These are phyloP conservation scores for Cygnus buccinator DNA, from an alignment of 2,113 vertebrate species.

Conservation along the genomic window DNA sequence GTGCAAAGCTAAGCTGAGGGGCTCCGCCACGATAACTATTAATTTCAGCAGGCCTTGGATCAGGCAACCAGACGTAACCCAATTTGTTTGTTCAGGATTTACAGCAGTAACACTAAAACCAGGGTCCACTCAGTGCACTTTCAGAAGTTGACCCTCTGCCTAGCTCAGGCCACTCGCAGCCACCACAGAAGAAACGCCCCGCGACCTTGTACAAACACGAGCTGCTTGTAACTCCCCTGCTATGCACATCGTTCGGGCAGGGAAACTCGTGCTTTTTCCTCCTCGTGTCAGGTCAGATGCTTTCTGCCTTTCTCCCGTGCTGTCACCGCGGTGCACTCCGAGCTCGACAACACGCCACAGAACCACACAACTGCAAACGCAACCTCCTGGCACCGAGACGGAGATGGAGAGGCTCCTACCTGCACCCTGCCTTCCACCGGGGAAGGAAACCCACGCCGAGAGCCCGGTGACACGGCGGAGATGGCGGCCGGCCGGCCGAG, in stretches of 20 bases:
- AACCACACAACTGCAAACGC: fast-evolving
- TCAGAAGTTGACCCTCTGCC: neutral
- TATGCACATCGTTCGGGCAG: neutral
- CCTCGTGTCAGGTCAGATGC: fast-evolving
- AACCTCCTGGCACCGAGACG: neutral
- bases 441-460: neutral
- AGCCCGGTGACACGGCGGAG: neutral
- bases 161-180: neutral
- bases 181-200: fast-evolving
- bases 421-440: neutral
- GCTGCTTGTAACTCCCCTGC: neutral
- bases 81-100: neutral
- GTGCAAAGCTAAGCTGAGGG: neutral
- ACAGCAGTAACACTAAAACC: neutral
- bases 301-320: neutral
- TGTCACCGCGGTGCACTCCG: neutral
- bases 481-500: no score
- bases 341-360: fast-evolving
- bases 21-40: neutral
- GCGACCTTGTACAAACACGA: neutral
- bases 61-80: neutral
- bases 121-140: neutral
- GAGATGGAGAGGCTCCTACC: neutral
- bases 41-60: neutral
- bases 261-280: fast-evolving